Evolutionary conservation across 2,888 invertebrate species (phyloP), one percentile per base, ranked within the genome.

Genomic region (Eupithecia insigniata): DNA sequence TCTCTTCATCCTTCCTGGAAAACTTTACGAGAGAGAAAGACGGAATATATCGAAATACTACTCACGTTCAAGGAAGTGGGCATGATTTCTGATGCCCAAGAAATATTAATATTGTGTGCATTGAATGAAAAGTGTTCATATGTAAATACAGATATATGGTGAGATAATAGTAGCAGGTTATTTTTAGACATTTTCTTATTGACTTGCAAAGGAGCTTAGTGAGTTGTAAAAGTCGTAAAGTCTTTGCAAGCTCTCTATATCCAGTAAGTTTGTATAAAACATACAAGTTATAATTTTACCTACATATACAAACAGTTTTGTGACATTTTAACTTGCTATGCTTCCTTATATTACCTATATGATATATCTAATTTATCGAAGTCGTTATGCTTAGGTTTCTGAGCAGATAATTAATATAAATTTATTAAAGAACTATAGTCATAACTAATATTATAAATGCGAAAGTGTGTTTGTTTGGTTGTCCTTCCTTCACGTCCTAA

Each of bases 61-160:
- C 85, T 75, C 93, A 93, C 93, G 93, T 91, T 91, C 90, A 80
- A 92, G 93, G 93, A 94, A 94, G 92, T 84, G 88, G 87, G 89
- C 87, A 91, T 88, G 87, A 91, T 90, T 91, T 88, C 88, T 88
- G 87, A 90, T 89, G 87, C 88, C 83, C 83, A 81, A 87, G 89
- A 92, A 93, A 92, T 93, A 92, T 91, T 92, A 93, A 93, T 91
- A 84, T 86, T 77, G 80, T 83, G 81, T 86, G 79, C 51, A 70
- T 75, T 79, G 84, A 79, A 84, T 81, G 78, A 79, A 78, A 67
- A 75, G 70, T 82, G 79, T 82, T 82, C 43, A 34, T 65, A 80
- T 82, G 77, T 83, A 79, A 81, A 80, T 81, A 79, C 76, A 75
- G 76, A 76, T 77, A 78, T 71, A 67, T 70, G 69, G 66, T 75